phyloP scores from a whole-genome alignment of 2,888 invertebrate genomes.

The Drosophila borealis region DNA sequence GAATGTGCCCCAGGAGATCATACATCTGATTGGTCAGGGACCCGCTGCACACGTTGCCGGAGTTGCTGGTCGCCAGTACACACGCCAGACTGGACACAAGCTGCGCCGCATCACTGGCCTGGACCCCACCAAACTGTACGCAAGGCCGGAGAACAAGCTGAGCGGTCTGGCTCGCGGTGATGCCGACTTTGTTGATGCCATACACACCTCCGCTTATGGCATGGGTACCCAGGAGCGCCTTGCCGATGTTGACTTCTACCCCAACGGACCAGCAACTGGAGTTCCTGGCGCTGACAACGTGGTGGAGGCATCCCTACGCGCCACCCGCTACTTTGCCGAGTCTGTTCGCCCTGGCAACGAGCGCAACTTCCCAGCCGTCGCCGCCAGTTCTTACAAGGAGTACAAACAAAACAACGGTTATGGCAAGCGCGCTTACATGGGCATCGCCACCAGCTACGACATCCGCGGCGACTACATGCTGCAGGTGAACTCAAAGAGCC shows the following conservation, averaged over 20 bases:
- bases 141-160: constrained; percentile 66
- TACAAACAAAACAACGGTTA: constrained; percentile 80
- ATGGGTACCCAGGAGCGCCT: constrained; percentile 73
- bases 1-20: constrained; percentile 72
- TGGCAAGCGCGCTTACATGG: constrained; percentile 82
- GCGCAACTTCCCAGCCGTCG: constrained; percentile 82
- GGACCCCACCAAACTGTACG: constrained; percentile 78
- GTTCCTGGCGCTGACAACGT: constrained; percentile 81
- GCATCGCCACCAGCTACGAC: constrained; percentile 73
- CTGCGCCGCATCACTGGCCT: constrained; percentile 83
- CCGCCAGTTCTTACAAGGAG: constrained; percentile 79
- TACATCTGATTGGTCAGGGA: constrained; percentile 83
- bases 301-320: constrained; percentile 80
- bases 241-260: constrained; percentile 83
- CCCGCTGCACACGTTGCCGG: constrained; percentile 83
- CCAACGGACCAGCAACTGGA: constrained; percentile 76
- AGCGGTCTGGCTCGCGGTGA: constrained; percentile 82
- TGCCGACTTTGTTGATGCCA: constrained; percentile 83
- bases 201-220: constrained; percentile 82
- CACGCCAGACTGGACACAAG: constrained; percentile 77
- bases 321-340: constrained; percentile 83
- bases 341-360: constrained; percentile 82
- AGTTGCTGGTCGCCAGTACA: constrained; percentile 78
- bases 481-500: constrained; percentile 80
- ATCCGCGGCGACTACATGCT: constrained; percentile 82